Percentiles rank a stretch among this genome's conserved stretches.
Conservation (phyloP, 2,888 invertebrate species). For the Labia minor region DNA sequence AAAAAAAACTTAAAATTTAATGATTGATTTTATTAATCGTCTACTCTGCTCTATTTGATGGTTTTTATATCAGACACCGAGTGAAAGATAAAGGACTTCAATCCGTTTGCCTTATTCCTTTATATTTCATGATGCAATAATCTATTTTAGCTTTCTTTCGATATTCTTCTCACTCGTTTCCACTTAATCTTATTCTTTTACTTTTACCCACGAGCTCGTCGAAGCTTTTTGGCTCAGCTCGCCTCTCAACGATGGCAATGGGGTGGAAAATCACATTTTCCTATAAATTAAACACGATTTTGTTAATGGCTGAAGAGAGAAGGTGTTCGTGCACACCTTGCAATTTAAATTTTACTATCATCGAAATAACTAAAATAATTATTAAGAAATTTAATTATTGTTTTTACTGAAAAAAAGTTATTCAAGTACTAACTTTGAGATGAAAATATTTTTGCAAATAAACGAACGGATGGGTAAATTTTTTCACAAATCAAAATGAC, state of each 20-base stretch:
- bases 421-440: no score
- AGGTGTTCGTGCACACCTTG: not conserved
- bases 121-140: not conserved
- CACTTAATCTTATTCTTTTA: slow-evolving; percentile 17
- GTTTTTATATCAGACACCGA: no score
- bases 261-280: slow-evolving; percentile 33
- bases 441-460: no score
- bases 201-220: not conserved
- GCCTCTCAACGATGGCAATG: slow-evolving; percentile 27
- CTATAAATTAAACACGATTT: slow-evolving; percentile 29
- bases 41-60: no score
- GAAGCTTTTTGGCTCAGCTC: slow-evolving; percentile 15
- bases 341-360: slow-evolving; percentile 16
- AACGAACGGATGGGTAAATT: no score
- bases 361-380: slow-evolving; percentile 19
- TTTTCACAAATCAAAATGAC: not conserved
- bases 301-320: slow-evolving; percentile 23
- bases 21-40: no score
- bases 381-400: no score
- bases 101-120: not conserved
- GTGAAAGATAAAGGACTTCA: no score
- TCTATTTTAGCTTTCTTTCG: not conserved
- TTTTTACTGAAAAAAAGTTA: no score
- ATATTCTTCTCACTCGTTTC: slow-evolving; percentile 15
- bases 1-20: no score